Base-by-base conservation (phyloP, 2,797 vertebrate species). In the Malurus splendens region DNA sequence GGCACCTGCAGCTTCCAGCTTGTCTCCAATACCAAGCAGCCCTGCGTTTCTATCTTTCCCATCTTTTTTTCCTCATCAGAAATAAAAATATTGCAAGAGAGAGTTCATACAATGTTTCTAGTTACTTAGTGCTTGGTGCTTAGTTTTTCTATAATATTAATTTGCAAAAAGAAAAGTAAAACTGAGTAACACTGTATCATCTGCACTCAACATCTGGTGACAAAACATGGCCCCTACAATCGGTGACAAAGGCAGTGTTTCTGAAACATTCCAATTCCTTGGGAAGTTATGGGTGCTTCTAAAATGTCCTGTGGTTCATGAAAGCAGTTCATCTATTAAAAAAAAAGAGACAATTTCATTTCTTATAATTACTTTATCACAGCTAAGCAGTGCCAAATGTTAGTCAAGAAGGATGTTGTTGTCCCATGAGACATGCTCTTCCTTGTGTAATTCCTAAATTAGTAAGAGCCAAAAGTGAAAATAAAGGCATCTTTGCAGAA, bases 11-110 rank as follows among this genome's bases (percentile, higher is more conserved):
- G 10, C 7, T 75, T 39, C 12, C 25, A 42, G 18, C 14, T 52
- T 20, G 5, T 27, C 9, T 5, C 8, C 20, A 1, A 4, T 10
- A 50, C 5, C 2, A 3, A 47, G 18, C 13, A 68, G 22, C 6
- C 10, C 36, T 18, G 8, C 5, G 36, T 44, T 70, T 82, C 30
- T 18, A 22, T 12, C 14, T 70, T 32, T 45, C 28, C 18, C 12
- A 23, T 41, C n/a, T 50, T 50, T 64, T 18, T 36, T 50, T 59
- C 45, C 61, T n/a, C 28, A 18, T 17, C 20, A 71, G 39, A 90
- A 71, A 48, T 14, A 59, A 57, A 66, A 44, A 17, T 1, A n/a
- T n/a, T 48, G 17, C 36, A 38, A 39, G 24, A 79, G 7, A 57
- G 4, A 12, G 7, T 24, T 66, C 20, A n/a, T 16, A n/a, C 3